Base-by-base conservation (phyloP, 2,888 invertebrate species). In the Ochropleura plecta region DNA sequence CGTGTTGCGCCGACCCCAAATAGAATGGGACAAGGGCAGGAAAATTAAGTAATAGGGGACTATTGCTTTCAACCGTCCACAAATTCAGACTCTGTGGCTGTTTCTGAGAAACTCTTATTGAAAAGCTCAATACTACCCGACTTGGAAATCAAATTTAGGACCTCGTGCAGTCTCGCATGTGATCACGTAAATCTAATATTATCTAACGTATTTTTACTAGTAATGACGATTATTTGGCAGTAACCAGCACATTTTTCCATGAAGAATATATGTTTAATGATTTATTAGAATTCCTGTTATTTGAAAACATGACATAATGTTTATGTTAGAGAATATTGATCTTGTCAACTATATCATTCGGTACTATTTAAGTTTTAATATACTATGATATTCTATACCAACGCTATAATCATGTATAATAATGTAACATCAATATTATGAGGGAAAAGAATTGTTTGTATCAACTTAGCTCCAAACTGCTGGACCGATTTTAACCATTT, bases 241-340 rank as follows among this genome's bases (percentile, higher is more conserved):
- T 62, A 44, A 62, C 12, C 62, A 44, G 42, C 3, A 62, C 62
- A 44, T 44, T n/a, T n/a, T 60, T 44, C 62, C 44, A n/a, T 62
- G 62, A 62, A 62, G 7, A 40, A 44, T 44, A 7, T 62, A 12
- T 60, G n/a, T 68, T 55, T 68, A 0, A 10, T 40, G 16, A 63
- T 70, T 63, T 70, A 70, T 70, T 20, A 20, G 49, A 49, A 70
- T 49, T 62, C 69, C 48, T 62, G 20, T 7, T 16, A 48, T 20
- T 60, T 63, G 12, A 44, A 62, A 44, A 62, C 1, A 20, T 44
- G 40, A 70, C 48, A 16, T 9, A 20, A 10, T 20, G 49, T 70
- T 69, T 49, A 42, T 42, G 14, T 62, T 42, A 40, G 7, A 46
- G 10, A 20, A 40, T 59, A 57, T 59, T 69, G 30, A 40, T 69